Evolutionary conservation across 2,888 invertebrate genomes (phyloP).

Genomic region (Leucophenga montana): DNA sequence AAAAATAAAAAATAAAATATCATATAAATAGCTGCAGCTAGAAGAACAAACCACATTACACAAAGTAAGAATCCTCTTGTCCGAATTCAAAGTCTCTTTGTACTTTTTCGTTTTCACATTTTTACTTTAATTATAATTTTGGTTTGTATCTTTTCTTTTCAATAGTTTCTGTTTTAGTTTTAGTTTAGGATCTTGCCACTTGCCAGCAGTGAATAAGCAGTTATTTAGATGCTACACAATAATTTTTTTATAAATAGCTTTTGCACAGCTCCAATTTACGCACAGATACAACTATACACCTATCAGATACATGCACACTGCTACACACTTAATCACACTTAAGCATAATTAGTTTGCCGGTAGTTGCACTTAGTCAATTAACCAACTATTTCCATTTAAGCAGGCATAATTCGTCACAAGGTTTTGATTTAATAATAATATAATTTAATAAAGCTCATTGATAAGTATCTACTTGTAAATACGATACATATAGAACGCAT

Average conservation of each 20-base stretch:
- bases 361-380: conserved; percentile 14
- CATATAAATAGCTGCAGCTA: conserved; percentile 69
- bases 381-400: conserved; percentile 15
- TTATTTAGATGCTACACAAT: not conserved
- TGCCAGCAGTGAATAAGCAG: conserved; percentile 8
- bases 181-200: conserved; percentile 1
- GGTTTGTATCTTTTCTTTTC: not conserved
- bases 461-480: not conserved
- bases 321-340: conserved; percentile 16
- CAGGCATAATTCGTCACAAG: conserved; percentile 31
- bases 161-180: not conserved
- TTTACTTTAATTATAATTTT: not conserved
- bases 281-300: conserved; percentile 15
- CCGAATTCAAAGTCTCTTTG: conserved; percentile 10
- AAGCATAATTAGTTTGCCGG: not conserved
- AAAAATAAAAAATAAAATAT: conserved; percentile 42
- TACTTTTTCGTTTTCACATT: not conserved
- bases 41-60: conserved; percentile 72
- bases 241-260: too few relatives aligned
- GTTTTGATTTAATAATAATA: conserved; percentile 49
- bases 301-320: conserved; percentile 21
- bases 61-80: conserved; percentile 66
- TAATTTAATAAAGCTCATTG: not conserved
- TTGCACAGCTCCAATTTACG: too few relatives aligned
- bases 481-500: conserved; percentile 33